phyloP scores from a whole-genome alignment of 2,797 vertebrate genomes.

The Allobates femoralis region DNA sequence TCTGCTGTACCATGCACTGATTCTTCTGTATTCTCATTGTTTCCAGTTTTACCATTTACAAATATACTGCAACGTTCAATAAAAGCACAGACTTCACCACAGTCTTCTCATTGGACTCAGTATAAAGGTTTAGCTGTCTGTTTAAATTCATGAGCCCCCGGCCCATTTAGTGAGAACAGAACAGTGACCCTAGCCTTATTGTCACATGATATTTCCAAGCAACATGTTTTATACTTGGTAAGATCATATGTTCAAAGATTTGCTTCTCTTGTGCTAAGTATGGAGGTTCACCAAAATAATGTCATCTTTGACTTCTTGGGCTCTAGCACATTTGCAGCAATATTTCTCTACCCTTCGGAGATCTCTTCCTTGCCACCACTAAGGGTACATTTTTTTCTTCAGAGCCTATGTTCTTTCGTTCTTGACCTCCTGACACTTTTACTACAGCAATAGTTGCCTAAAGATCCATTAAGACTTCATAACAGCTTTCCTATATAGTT shows the following conservation, averaged over 20 bases:
- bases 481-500: too few relatives aligned
- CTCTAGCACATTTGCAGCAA: background rate
- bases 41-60: too few relatives aligned
- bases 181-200: too few relatives aligned
- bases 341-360: background rate
- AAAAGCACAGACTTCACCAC: too few relatives aligned
- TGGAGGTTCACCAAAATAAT: background rate
- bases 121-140: too few relatives aligned
- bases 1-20: too few relatives aligned
- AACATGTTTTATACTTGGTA: background rate
- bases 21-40: too few relatives aligned
- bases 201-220: background rate
- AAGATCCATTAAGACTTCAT: background rate
- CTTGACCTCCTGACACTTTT: background rate
- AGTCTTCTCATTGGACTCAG: too few relatives aligned
- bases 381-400: background rate
- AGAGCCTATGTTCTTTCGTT: background rate
- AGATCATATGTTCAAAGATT: background rate
- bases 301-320: background rate
- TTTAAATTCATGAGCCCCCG: too few relatives aligned
- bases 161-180: too few relatives aligned
- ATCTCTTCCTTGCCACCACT: background rate
- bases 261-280: background rate
- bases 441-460: background rate
- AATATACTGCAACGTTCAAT: too few relatives aligned